Evolutionary conservation across 1,140 invertebrate genomes (phyloP).

Genomic region (Nephila pilipes): DNA sequence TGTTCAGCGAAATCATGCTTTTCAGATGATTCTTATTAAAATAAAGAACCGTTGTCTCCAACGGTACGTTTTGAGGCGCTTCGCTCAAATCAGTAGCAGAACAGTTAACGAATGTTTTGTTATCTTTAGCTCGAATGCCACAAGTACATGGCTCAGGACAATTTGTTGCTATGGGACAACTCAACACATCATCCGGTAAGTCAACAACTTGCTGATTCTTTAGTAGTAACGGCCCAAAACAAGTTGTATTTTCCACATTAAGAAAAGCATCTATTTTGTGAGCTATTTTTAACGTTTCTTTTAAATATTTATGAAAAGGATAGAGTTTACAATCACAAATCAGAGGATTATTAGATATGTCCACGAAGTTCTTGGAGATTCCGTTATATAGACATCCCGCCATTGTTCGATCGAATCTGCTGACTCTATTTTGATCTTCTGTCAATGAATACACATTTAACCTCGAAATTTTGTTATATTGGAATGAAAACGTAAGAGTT

Average conservation of each 20-base stretch:
- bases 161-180: constrained; percentile 15
- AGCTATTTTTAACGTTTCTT: neutral
- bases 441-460: neutral
- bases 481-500: constrained; percentile 64
- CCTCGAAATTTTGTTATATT: constrained; percentile 60
- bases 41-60: constrained; percentile 46
- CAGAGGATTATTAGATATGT: constrained; percentile 63
- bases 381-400: constrained; percentile 62
- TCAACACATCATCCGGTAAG: constrained; percentile 54
- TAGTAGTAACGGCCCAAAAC: neutral
- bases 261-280: constrained; percentile 42
- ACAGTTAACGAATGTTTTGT: constrained; percentile 57
- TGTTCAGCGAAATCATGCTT: constrained; percentile 28
- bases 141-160: constrained; percentile 63
- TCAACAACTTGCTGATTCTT: neutral
- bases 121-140: constrained; percentile 52
- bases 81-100: neutral
- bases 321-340: constrained; percentile 55
- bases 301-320: constrained; percentile 48
- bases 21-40: constrained; percentile 49
- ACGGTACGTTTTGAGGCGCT: neutral
- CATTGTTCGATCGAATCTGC: neutral
- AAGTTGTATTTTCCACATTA: constrained; percentile 30
- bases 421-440: constrained; percentile 4
- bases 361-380: constrained; percentile 52